Percentiles rank a stretch among this genome's conserved stretches.
Conservation (phyloP, 2,797 vertebrate species). For the Podarcis siculus region DNA sequence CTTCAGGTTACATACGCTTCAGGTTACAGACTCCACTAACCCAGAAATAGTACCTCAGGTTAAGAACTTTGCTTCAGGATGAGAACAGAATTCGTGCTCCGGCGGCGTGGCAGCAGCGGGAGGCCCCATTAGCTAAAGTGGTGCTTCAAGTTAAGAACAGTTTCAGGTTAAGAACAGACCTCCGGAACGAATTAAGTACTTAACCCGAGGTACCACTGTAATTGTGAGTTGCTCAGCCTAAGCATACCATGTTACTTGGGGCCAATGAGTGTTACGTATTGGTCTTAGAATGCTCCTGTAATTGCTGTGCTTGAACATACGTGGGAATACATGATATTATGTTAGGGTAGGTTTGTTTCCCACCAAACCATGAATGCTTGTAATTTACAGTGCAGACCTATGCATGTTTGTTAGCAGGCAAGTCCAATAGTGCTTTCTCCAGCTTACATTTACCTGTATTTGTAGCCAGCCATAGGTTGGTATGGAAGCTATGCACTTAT, state of each 20-base stretch:
- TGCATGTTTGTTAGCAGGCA: background rate
- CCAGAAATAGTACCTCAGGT: too few species aligned
- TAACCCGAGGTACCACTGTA: too few species aligned
- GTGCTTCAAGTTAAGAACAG: too few species aligned
- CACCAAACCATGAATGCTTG: background rate
- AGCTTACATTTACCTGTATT: background rate
- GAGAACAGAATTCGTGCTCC: too few species aligned
- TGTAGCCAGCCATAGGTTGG: background rate
- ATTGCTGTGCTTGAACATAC: background rate
- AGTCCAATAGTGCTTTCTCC: background rate
- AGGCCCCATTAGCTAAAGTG: too few species aligned
- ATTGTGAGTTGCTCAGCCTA: background rate
- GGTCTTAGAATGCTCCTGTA: background rate
- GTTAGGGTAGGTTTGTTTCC: background rate
- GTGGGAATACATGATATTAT: background rate
- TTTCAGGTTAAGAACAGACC: too few species aligned
- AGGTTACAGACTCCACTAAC: too few species aligned
- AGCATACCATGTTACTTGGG: background rate
- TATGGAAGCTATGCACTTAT: background rate
- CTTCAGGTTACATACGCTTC: too few species aligned
- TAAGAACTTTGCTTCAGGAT: too few species aligned
- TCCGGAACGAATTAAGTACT: too few species aligned
- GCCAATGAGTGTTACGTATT: background rate
- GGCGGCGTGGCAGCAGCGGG: accelerated
- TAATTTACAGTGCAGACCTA: too few species aligned